Evolutionary conservation across 2,888 invertebrate species (phyloP), one percentile per base, ranked within the genome.

Genomic region (Neoascia interrupta): DNA sequence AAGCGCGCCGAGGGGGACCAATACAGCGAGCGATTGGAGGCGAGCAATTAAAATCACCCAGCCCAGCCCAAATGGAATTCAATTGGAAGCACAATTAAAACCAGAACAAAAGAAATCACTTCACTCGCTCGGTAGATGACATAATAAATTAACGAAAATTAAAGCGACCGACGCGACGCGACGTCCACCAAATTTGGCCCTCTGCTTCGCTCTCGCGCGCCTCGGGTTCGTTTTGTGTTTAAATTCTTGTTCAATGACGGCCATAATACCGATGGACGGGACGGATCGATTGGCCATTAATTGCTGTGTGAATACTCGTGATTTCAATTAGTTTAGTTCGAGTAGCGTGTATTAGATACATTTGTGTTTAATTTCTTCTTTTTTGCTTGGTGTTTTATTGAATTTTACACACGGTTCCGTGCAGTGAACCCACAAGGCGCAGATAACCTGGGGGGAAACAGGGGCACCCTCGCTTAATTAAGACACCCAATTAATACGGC

Each of bases 231-330:
- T 5, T 56, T 61, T 56, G 23, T 49, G 54, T 49, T 31, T 45
- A 60, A 43, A 66, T 66, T 66, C 41, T 13, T 66, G 19, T 45
- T 61, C 49, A 66, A 68, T 73, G 54, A 61, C 66, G 43, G 54
- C 28, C 3, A 53, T n/a, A 37, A 13, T 47, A 8, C 28, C 6
- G 43, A 13, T 39, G 56, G 34, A 13, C 19, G 45, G 58, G 21
- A 21, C 16, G 31, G 21, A 54, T 56, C 73, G 79, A 73, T 79
- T 66, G 66, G 19, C 41, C 64, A 47, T 73, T 66, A 73, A 73
- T 66, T 73, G 60, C 54, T 73, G 53, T 79, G 66, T 68, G 79
- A 68, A 79, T 68, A 51, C 79, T 79, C 66, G 73, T 79, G 73
- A 73, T 68, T 79, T 66, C 73, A 79, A 79, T 73, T 79, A 61